A percentile compares a stretch with the other conserved stretches of the same genome.
Conservation (phyloP, 2,113 vertebrate genomes). For the Empidonax traillii region DNA sequence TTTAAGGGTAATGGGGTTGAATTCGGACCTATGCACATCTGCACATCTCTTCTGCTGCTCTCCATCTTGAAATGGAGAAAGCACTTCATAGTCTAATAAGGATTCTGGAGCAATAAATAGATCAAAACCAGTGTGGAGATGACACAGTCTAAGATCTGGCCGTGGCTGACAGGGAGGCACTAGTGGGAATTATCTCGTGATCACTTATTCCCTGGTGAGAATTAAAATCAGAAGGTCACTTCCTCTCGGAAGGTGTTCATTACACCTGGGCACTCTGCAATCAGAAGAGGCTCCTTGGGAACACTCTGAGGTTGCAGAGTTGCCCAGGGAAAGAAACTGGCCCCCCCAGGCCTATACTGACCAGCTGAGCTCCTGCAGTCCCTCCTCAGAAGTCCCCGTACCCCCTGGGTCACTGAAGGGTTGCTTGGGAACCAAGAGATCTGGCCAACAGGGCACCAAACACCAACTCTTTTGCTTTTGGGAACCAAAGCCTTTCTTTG, state of each 20-base stretch:
- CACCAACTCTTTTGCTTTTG: neutral
- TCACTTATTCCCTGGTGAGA: neutral
- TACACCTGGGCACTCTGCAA: neutral
- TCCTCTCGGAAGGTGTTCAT: neutral
- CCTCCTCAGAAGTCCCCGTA: neutral
- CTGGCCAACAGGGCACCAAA: neutral
- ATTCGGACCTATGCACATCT: fast-evolving
- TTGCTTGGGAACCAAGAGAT: neutral
- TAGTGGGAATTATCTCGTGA: neutral
- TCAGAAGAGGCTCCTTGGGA: neutral
- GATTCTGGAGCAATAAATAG: neutral
- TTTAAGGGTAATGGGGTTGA: neutral
- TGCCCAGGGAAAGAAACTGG: neutral
- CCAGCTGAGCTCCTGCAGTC: neutral
- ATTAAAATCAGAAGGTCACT: neutral
- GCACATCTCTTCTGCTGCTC: fast-evolving
- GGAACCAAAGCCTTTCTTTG: fast-evolving
- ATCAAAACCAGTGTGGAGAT: fast-evolving
- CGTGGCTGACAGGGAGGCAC: neutral
- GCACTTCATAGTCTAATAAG: neutral
- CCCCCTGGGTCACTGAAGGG: neutral
- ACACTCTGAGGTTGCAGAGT: neutral
- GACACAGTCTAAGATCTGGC: neutral
- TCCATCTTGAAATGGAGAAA: neutral
- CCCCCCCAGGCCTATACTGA: neutral